phyloP scores from a whole-genome alignment of 2,888 invertebrate species.

The Diabrotica balteata region DNA sequence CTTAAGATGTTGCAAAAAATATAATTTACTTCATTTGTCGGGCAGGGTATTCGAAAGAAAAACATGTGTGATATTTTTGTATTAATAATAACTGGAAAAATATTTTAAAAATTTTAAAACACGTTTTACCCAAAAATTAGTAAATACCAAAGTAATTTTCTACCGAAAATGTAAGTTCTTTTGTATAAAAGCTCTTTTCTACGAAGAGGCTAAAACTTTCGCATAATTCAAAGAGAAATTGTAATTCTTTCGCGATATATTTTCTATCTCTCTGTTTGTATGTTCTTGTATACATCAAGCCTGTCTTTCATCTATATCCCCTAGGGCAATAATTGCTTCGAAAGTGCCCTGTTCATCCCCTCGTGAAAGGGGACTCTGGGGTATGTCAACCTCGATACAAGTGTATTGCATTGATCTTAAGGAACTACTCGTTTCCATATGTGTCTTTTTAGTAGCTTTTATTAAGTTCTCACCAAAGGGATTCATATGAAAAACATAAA shows the following conservation, averaged over 20 bases:
- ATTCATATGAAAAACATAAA: too few relatives aligned
- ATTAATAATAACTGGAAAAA: too few relatives aligned
- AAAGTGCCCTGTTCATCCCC: slow-evolving; percentile 36
- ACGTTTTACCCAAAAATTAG: too few relatives aligned
- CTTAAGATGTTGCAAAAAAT: too few relatives aligned
- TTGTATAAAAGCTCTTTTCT: too few relatives aligned
- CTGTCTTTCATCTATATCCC: slow-evolving; percentile 35
- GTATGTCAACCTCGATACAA: slow-evolving; percentile 31
- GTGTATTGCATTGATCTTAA: slow-evolving; percentile 24
- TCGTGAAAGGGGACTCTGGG: slow-evolving; percentile 26
- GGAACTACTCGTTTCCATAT: slow-evolving; percentile 12
- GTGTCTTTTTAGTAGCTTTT: slow-evolving; percentile 9
- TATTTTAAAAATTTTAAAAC: too few relatives aligned
- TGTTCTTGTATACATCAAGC: slow-evolving; percentile 27
- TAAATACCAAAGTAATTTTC: too few relatives aligned
- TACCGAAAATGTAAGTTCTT: too few relatives aligned
- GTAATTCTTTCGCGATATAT: slow-evolving; percentile 24
- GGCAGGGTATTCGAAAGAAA: too few relatives aligned
- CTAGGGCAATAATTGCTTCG: slow-evolving; percentile 37
- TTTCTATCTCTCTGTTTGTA: slow-evolving; percentile 16
- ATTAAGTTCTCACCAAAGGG: not conserved
- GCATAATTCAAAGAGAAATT: slow-evolving; percentile 27
- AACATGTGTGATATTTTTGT: too few relatives aligned
- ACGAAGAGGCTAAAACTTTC: not conserved
- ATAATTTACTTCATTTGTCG: too few relatives aligned